These are phyloP conservation scores for Sorex fumeus DNA, from an alignment of 2,113 vertebrate genomes.

Conservation along the genomic window DNA sequence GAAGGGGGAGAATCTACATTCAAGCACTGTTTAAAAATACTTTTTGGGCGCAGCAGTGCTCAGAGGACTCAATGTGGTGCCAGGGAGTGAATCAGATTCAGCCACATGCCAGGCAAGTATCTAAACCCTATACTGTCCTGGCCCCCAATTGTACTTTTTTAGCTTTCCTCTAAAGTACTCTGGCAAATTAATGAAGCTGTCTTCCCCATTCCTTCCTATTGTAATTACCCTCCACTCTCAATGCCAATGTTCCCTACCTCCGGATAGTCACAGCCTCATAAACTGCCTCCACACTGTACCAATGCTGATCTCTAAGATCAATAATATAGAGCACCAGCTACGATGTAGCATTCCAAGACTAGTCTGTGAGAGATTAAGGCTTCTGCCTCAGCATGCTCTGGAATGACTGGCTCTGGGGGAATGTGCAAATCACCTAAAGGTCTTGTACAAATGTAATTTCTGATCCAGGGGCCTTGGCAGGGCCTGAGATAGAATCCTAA, in stretches of 20 bases:
- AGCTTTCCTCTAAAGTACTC: background rate
- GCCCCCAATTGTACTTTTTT: background rate
- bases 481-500: conserved; percentile 15
- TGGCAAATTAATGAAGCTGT: background rate
- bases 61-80: no score
- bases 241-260: background rate
- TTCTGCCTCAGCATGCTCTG: background rate
- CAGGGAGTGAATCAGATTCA: no score
- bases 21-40: background rate
- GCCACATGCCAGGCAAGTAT: no score
- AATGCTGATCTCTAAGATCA: background rate
- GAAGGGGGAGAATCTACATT: background rate
- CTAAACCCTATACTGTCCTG: no score
- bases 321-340: background rate
- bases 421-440: background rate
- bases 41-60: no score
- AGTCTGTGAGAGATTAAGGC: background rate
- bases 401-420: background rate
- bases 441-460: conserved; percentile 26
- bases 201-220: background rate
- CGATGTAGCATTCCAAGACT: background rate
- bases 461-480: background rate
- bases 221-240: background rate
- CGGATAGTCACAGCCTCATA: background rate
- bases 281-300: background rate